Evolutionary conservation across 2,888 invertebrate genomes (phyloP), one percentile per base, ranked within the genome.

Genomic region (Aphidoletes aphidimyza): DNA sequence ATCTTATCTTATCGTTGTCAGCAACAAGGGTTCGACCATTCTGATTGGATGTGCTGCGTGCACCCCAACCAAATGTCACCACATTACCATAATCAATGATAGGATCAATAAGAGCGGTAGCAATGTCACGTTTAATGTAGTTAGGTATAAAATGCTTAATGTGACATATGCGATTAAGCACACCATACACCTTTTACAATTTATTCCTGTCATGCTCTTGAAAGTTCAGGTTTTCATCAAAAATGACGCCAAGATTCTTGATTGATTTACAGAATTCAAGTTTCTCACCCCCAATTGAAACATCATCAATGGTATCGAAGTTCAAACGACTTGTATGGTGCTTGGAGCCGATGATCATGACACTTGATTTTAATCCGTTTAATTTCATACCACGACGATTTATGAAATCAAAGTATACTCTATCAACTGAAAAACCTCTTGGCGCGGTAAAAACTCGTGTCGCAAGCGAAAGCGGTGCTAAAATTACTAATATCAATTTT

Each of bases 151-250:
- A 69, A 14, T 34, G 69, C 69, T 69, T 69, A 14, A 30, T 69
- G 34, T 69, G 26, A 30, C 69, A 30, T 0, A 69, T 69, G 14
- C 69, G 69, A 69, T 69, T 69, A 1, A 69, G n/a, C 11, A 34
- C 69, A 17, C 69, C 34, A 69, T 69, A 69, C 30, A 69, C 69
- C 30, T 30, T 69, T 69, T 69, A 30, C 69, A 69, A 69, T 69
- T 69, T 69, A 69, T 22, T 14, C 69, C 30, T 69, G 26, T 69
- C 69, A 69, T 69, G 69, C 30, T 69, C 69, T 69, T 69, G 69
- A 14, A 69, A 69, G 30, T 14, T 14, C 5, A 34, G 14, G 3
- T 69, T 69, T 69, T 69, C 69, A 30, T 69, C 69, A 69, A 69
- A 69, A 30, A 69, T 69, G 30, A 69, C 69, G 8, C 69, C 69